Base-by-base conservation (phyloP, 2,113 vertebrate genomes). In the Alligator mississippiensis region DNA sequence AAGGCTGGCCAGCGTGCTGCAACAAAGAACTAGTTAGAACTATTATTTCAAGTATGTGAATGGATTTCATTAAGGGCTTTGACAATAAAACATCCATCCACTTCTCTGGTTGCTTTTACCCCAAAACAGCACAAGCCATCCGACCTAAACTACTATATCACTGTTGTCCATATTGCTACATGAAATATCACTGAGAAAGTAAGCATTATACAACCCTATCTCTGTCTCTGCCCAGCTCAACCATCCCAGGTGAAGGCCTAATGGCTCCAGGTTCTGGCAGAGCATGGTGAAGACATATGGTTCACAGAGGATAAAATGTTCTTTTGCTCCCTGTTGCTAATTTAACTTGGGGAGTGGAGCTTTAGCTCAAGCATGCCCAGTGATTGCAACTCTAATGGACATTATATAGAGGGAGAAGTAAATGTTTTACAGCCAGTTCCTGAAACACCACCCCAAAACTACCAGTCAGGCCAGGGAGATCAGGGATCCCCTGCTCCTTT, bases 121-220 rank as follows among this genome's bases (percentile, higher is more conserved):
- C 34, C 19, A 38, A 34, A 72, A 38, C 34, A 72, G 13, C 5
- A 14, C 70, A 72, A 38, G 24, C 34, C 70, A 47, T 17, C 34
- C n/a, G 27, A 8, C 6, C 38, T 24, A 72, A 75, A 62, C 18
- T 57, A 47, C 70, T 68, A 1, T 0, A 1, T 17, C 2, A 0
- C 15, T 68, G 9, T 77, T 87, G 62, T 87, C 24, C 17, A 17
- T 60, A 80, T 54, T 57, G 30, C 70, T 22, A 22, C 21, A 72
- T 21, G 24, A 38, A 47, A 11, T 72, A 6, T 72, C 14, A 38
- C 30, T 22, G 22, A 4, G 21, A 18, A 34, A 47, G 70, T 38
- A 72, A 24, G 34, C 19, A 14, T 47, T 21, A n/a, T 34, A 70
- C 30, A 21, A 62, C 24, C 30, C 19, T 70, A 70, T 34, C 68